Conservation (phyloP, 2,888 invertebrate genomes). For the Siphlonurus alternatus region DNA sequence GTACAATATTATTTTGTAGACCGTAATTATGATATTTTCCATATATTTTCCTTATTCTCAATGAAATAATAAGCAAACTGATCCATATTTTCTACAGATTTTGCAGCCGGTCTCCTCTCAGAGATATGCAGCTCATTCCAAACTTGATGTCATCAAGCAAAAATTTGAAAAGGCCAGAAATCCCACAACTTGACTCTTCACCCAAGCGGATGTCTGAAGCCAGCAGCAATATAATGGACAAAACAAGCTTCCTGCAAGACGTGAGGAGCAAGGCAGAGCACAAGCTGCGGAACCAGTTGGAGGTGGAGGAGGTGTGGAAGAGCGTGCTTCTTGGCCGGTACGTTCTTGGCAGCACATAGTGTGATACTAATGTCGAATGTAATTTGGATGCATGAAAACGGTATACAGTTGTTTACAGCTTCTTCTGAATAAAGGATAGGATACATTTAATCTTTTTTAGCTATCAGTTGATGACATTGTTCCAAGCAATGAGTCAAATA, state of each 20-base stretch:
- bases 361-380: no score
- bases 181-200: neutral
- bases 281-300: constrained; percentile 3
- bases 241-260: constrained; percentile 3
- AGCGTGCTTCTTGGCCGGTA: constrained; percentile 7
- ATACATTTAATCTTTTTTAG: no score
- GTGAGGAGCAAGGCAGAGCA: constrained; percentile 5
- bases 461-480: no score
- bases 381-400: no score
- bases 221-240: neutral
- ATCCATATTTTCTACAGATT: constrained; percentile 7
- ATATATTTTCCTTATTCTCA: no score
- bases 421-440: no score
- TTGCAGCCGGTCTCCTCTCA: constrained; percentile 6
- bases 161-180: neutral
- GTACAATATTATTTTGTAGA: no score
- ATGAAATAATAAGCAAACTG: no score
- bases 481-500: no score
- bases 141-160: neutral
- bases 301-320: constrained; percentile 7
- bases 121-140: constrained; percentile 4
- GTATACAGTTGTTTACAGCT: neutral
- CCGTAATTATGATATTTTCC: no score
- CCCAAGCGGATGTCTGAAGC: neutral
- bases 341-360: no score